Evolutionary conservation across 2,888 invertebrate genomes (phyloP), one percentile per base, ranked within the genome.

Genomic region (Sicus ferrugineus): DNA sequence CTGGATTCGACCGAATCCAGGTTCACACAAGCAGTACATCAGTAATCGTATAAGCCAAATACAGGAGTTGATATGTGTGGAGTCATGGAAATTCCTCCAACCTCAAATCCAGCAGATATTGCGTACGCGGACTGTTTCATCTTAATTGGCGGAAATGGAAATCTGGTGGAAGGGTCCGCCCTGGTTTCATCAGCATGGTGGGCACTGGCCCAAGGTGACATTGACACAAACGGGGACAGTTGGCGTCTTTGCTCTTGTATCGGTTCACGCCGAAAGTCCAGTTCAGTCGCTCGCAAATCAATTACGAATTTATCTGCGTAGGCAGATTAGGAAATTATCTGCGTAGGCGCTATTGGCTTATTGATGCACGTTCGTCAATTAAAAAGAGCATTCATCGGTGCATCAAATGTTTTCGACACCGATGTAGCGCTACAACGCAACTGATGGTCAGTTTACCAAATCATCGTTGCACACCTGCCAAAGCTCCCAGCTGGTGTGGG

Each of bases 401-500:
- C 26, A 52, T 52, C 23, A 52, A 26, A 26, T 19, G 52, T 52
- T 52, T 23, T 26, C 52, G 26, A 23, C 16, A 42, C 16, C 42
- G 14, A 42, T 16, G 42, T n/a, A 16, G 42, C 16, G 42, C 16
- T n/a, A 42, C 52, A 26, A 52, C 52, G 26, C 23, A 52, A n/a
- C 19, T 48, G 21, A 48, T 48, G 48, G 48, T 11, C n/a, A 16
- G n/a, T 6, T 19, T 48, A 19, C 48, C 48, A 19, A 48, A 6
- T 2, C n/a, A 48, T 19, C 16, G 48, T 16, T 48, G 48, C 48
- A 48, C 16, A 16, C n/a, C 21, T 48, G 11, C 56, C 28, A 11
- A 7, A 16, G 65, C 69, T 6, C 66, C 64, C 26, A 64, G 26
- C 54, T 42, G 59, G 34, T 48, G 21, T 23, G 69, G 71, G 5